These are phyloP conservation scores for Cerceris ruficornis DNA, from an alignment of 2,888 invertebrate genomes.

Conservation along the genomic window DNA sequence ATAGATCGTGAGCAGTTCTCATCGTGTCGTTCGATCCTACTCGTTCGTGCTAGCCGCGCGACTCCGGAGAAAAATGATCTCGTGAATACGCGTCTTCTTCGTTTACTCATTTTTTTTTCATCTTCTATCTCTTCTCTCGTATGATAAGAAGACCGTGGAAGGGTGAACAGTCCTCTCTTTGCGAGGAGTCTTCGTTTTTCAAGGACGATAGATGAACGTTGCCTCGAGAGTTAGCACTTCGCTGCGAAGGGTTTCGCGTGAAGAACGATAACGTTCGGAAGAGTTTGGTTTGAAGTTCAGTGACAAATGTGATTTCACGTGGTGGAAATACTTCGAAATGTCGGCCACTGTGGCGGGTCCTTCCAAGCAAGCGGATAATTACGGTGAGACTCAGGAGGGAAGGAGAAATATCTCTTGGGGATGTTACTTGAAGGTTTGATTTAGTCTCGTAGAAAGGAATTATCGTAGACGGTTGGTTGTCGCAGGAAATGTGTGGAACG, in stretches of 20 bases:
- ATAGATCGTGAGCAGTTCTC: slow-evolving; percentile 68
- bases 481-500: no score
- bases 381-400: slow-evolving; percentile 44
- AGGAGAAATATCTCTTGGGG: background rate
- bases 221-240: background rate
- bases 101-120: background rate
- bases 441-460: no score
- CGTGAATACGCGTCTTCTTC: background rate
- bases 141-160: background rate
- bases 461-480: no score
- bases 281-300: background rate
- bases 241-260: no score
- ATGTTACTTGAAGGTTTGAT: no score
- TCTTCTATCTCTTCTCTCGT: background rate
- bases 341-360: slow-evolving; percentile 70
- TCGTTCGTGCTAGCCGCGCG: slow-evolving; percentile 26
- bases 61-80: background rate
- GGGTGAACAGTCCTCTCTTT: background rate
- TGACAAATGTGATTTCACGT: slow-evolving; percentile 15
- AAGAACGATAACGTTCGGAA: background rate
- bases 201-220: background rate
- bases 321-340: slow-evolving; percentile 31
- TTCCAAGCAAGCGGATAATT: slow-evolving; percentile 69
- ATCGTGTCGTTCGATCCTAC: slow-evolving; percentile 49
- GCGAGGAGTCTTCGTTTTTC: background rate